Evolutionary conservation across 2,888 invertebrate species (phyloP).

Genomic region (Cremastobaeus sp.): DNA sequence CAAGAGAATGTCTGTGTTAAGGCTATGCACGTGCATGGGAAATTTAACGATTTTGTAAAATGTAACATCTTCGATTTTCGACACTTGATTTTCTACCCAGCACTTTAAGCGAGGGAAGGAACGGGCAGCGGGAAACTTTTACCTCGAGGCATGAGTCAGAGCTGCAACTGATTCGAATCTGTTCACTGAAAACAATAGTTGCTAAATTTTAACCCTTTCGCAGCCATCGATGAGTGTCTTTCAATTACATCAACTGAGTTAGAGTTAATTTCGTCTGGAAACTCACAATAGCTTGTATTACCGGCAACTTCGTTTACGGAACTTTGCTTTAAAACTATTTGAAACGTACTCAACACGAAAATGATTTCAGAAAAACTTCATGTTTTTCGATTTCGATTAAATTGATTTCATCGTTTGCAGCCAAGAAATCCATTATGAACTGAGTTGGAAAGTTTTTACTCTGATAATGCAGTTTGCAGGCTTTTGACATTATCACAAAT

Average conservation of each 20-base stretch:
- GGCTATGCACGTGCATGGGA: constrained; percentile 54
- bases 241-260: background rate
- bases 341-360: no score
- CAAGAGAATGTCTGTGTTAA: constrained; percentile 66
- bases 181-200: background rate
- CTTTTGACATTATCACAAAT: no score
- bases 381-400: no score
- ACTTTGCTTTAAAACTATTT: no score
- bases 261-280: background rate
- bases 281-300: background rate
- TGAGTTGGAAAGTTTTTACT: no score
- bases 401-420: no score
- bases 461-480: no score
- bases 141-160: constrained; percentile 40
- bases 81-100: constrained; percentile 56
- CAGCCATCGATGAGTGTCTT: constrained; percentile 2
- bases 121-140: constrained; percentile 61
- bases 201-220: constrained; percentile 35
- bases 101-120: constrained; percentile 58
- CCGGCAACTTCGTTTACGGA: no score
- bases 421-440: no score
- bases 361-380: no score
- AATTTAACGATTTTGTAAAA: constrained; percentile 43
- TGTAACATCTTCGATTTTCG: constrained; percentile 46
- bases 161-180: background rate